Percentiles rank a stretch among this genome's conserved stretches.
Conservation (phyloP, 2,113 vertebrate genomes). For the Pelecanoides urinatrix region DNA sequence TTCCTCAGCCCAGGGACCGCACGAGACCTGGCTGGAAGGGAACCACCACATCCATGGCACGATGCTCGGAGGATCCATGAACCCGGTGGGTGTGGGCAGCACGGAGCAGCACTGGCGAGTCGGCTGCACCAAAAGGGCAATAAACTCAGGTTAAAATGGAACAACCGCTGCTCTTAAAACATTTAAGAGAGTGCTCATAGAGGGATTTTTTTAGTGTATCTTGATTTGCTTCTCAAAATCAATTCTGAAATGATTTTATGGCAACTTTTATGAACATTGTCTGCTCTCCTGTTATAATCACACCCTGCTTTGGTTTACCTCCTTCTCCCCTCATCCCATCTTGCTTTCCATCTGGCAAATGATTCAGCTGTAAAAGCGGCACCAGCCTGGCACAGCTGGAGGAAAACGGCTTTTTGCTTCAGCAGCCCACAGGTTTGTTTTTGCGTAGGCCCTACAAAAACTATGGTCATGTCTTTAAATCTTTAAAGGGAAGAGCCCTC, state of each 20-base stretch:
- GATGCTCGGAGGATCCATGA: neutral
- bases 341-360: constrained; percentile 29
- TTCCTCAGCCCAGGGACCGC: neutral
- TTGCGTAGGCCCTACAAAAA: neutral
- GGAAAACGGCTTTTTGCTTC: neutral
- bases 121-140: neutral
- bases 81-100: neutral
- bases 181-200: neutral
- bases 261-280: neutral
- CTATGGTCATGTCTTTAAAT: neutral
- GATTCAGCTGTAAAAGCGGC: neutral
- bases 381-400: constrained; percentile 35
- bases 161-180: neutral
- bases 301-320: neutral
- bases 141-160: neutral
- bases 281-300: neutral
- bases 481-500: neutral
- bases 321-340: neutral
- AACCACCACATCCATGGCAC: neutral
- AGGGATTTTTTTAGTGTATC: neutral
- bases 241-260: neutral
- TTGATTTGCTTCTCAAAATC: constrained; percentile 39
- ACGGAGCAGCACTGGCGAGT: rapidly evolving
- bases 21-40: neutral
- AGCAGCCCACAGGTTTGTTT: neutral